Base-by-base conservation (phyloP, 2,797 vertebrate genomes). In the Jordanella pulchra region DNA sequence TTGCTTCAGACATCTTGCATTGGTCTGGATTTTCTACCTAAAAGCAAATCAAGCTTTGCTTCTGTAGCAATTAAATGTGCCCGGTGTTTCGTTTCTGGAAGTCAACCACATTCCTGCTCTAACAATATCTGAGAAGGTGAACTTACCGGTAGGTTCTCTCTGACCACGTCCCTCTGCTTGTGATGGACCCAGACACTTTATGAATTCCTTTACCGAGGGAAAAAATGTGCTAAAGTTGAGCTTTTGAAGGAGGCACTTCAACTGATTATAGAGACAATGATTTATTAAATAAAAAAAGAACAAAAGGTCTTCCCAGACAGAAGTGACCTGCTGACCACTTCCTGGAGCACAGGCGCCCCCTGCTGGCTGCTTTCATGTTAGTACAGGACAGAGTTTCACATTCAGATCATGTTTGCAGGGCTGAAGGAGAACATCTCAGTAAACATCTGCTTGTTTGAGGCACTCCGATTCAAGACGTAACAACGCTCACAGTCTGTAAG, bases 241-340 rank as follows among this genome's bases (percentile, higher is more conserved):
- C 32, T 13, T 39, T 42, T 25, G 14, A 63, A 61, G 21, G 32
- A 61, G 39, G 11, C 21, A 61, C 32, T 25, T n/a, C 17, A 51
- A 44, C 27, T 86, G 63, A 89, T 18, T n/a, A 35, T 66, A 15
- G 25, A 25, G 47, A 68, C 10, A 71, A 55, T 18, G 48, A 79
- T 93, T 94, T 91, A 91, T 92, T 93, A 90, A 91, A 91, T 81
- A 25, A 54, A 73, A 82, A 9, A 76, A 80, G 87, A 83, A 72
- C 79, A 76, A 67, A 89, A 23, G 21, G 23, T 42, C 32, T 61
- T 27, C 14, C 7, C 3, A 51, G 35, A 21, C 17, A n/a, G 42
- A 70, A 58, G 23, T 13, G n/a, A 54, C 17, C 27, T 25, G n/a
- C 0, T n/a, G 23, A 42, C 23, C 60, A 42, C 12, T 25, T 63